Percentiles rank a stretch among this genome's conserved stretches.
Conservation (phyloP, 2,888 invertebrate species). For the Synergus itoensis region DNA sequence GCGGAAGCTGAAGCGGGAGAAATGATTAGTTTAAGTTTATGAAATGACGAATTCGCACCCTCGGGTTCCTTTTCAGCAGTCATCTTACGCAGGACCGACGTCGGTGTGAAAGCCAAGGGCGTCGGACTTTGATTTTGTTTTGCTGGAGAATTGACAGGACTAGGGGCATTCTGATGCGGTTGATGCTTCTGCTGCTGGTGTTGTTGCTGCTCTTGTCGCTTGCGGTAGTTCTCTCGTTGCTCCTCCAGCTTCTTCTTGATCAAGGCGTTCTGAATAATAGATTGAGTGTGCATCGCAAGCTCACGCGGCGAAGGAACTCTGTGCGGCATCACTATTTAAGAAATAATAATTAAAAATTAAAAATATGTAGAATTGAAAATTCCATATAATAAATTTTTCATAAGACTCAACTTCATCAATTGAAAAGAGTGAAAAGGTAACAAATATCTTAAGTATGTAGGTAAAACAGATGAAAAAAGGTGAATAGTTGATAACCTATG, state of each 20-base stretch:
- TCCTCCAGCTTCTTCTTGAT: constrained; percentile 94
- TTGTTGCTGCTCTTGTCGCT: constrained; percentile 85
- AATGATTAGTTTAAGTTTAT: constrained; percentile 60
- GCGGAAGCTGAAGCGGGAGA: constrained; percentile 20
- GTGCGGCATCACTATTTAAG: constrained; percentile 82
- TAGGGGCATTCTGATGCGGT: constrained; percentile 64
- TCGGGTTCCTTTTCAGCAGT: constrained; percentile 92
- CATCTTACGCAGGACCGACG: constrained; percentile 96
- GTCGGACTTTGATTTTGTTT: constrained; percentile 82
- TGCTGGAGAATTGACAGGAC: constrained; percentile 74
- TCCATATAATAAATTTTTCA: background rate
- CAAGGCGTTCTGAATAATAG: constrained; percentile 91
- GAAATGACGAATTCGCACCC: constrained; percentile 74
- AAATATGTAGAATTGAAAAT: constrained; percentile 19
- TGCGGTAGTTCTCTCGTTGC: constrained; percentile 90
- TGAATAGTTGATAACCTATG: too few species aligned
- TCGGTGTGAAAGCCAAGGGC: constrained; percentile 94
- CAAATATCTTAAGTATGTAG: too few species aligned
- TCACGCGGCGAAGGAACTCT: constrained; percentile 91
- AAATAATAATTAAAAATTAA: constrained; percentile 46
- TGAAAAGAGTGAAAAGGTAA: too few species aligned
- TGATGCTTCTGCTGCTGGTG: constrained; percentile 66
- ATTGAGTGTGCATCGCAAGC: constrained; percentile 90
- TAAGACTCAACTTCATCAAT: too few species aligned
- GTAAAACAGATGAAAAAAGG: too few species aligned